Evolutionary conservation across 2,888 invertebrate species (phyloP).

Genomic region (Sphecodes monilicornis): DNA sequence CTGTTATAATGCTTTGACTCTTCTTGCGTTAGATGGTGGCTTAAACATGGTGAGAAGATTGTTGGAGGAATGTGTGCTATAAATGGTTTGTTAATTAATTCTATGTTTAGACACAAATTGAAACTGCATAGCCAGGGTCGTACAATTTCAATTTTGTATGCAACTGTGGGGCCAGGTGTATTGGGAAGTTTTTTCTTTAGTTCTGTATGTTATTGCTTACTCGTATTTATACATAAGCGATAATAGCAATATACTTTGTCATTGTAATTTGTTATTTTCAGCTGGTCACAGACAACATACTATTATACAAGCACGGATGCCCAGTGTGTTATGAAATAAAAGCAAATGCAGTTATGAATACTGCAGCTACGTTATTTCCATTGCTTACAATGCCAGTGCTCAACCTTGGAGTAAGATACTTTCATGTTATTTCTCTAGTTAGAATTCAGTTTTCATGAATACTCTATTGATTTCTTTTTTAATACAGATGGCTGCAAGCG

Average conservation of each 20-base stretch:
- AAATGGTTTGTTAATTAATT: conserved; percentile 87
- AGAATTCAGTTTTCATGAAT: not conserved
- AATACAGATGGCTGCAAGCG: conserved; percentile 18
- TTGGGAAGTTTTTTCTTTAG: conserved; percentile 86
- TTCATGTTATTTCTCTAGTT: conserved; percentile 84
- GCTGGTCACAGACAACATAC: conserved; percentile 86
- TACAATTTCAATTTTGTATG: conserved; percentile 87
- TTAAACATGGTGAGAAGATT: conserved; percentile 85
- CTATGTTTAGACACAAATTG: conserved; percentile 87
- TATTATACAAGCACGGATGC: conserved; percentile 87
- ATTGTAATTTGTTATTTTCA: conserved; percentile 78
- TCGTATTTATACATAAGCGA: not conserved
- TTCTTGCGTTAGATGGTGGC: conserved; percentile 84
- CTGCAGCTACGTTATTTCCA: conserved; percentile 87
- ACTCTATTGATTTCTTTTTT: not conserved
- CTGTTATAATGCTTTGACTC: not conserved
- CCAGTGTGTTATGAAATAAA: conserved; percentile 88
- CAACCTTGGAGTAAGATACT: conserved; percentile 86
- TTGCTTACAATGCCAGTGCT: conserved; percentile 87
- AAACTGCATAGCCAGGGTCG: conserved; percentile 87
- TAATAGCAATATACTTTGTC: not conserved
- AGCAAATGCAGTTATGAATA: conserved; percentile 86
- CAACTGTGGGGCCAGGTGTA: conserved; percentile 87
- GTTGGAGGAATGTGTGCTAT: conserved; percentile 86
- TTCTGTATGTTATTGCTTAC: conserved; percentile 82